Evolutionary conservation across 2,113 vertebrate species (phyloP).

Genomic region (Ginglymostoma cirratum): DNA sequence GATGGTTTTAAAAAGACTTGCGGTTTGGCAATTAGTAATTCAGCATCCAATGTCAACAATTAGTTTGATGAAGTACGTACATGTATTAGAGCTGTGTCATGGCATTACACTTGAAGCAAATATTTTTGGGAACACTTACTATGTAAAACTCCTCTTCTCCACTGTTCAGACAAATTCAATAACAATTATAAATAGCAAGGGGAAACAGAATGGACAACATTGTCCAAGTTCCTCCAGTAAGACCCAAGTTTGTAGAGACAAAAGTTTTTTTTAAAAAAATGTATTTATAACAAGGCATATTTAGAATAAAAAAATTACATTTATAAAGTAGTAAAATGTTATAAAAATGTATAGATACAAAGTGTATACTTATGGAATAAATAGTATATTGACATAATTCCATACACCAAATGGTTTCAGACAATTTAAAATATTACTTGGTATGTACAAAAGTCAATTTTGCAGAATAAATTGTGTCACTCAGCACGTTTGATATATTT

Average conservation of each 20-base stretch:
- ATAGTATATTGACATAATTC: neutral
- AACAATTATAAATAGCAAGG: neutral
- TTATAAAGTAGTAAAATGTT: neutral
- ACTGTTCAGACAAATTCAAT: neutral
- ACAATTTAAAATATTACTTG: neutral
- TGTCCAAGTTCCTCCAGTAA: neutral
- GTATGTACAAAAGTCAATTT: neutral
- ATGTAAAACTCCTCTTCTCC: neutral
- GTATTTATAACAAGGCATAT: neutral
- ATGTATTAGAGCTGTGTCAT: neutral
- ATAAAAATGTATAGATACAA: neutral
- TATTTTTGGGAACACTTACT: neutral
- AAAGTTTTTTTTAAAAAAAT: neutral
- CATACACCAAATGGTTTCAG: neutral
- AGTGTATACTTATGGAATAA: neutral
- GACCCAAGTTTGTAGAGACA: neutral
- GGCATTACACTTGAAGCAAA: neutral
- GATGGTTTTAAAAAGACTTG: neutral
- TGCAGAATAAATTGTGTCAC: neutral
- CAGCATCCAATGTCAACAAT: neutral
- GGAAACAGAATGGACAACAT: neutral
- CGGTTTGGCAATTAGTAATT: neutral
- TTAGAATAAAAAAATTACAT: neutral
- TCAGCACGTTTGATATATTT: neutral
- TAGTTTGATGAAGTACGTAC: neutral